Base-by-base conservation (phyloP, 1,140 invertebrate species). In the Theocolax elegans region DNA sequence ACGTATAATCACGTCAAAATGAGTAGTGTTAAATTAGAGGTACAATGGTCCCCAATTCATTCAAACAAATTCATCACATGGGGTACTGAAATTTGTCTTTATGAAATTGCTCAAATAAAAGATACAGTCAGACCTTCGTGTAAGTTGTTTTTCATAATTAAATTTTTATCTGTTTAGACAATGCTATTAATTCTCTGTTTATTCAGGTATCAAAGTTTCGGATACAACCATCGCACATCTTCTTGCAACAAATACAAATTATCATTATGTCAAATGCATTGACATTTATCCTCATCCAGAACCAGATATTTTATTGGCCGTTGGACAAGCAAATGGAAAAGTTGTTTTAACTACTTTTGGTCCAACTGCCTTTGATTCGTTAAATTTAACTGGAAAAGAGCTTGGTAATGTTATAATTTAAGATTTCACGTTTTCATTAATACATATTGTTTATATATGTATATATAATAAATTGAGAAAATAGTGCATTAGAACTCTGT, bases 241-340 rank as follows among this genome's bases (percentile, higher is more conserved):
- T 29, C 77, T 94, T 15, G 89, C 91, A 6, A 90, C 89, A 17
- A 89, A 91, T 77, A 87, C 87, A 13, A 91, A 88, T 80, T 87
- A 90, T 75, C 89, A 90, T 74, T 92, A 91, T 81, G 88, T 90
- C 10, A 91, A 93, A 85, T 92, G 92, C 81, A 85, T 95, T n/a
- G 93, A 94, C 76, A 92, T 94, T 80, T 91, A 92, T 87, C 90
- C 91, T 48, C 86, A 91, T 82, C 73, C 88, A 17, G 89, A 93
- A 40, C 87, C 88, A 76, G 93, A 95, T 75, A 90, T 93, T 31
- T 86, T 97, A 31, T 85, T 97, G 38, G 95, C 95, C 0, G 88
- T 96, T 60, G 95, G 95, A 2, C 90, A 95, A 77, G 90, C 91
- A 0, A 95, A 93, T 87, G 95, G 95, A n/a, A 92, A 92, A 86